Evolutionary conservation across 2,797 vertebrate species (phyloP).

Genomic region (Scolopax bukidnonensis): DNA sequence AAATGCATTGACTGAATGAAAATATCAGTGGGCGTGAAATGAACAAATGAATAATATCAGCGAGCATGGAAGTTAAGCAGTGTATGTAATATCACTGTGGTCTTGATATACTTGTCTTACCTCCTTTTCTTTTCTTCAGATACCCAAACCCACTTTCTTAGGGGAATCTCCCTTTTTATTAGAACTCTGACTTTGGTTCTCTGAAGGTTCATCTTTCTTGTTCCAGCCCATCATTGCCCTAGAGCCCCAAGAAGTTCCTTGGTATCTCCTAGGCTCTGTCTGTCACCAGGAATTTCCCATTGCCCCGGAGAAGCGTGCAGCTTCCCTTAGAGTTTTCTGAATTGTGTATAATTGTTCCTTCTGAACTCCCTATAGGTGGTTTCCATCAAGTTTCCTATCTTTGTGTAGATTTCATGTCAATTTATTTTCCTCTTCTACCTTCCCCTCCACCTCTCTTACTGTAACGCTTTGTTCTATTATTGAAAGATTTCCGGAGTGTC

Average conservation of each 20-base stretch:
- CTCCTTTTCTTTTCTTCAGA: not conserved
- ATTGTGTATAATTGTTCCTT: not conserved
- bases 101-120: not conserved
- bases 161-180: not conserved
- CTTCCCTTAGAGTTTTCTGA: not conserved
- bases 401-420: not conserved
- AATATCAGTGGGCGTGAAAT: not conserved
- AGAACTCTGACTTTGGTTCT: not conserved
- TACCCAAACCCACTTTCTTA: too few relatives aligned
- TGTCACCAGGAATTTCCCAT: not conserved
- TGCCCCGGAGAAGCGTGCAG: not conserved
- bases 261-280: not conserved
- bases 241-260: not conserved
- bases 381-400: constrained; percentile 1
- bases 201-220: not conserved
- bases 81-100: not conserved
- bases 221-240: not conserved
- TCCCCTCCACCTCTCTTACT: not conserved
- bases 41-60: not conserved
- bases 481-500: constrained; percentile 13
- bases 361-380: not conserved
- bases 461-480: constrained; percentile 40
- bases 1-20: not conserved
- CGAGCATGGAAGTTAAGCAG: not conserved
- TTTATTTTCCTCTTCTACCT: constrained; percentile 9